Evolutionary conservation across 2,797 vertebrate genomes (phyloP).

Genomic region (Champsocephalus esox): DNA sequence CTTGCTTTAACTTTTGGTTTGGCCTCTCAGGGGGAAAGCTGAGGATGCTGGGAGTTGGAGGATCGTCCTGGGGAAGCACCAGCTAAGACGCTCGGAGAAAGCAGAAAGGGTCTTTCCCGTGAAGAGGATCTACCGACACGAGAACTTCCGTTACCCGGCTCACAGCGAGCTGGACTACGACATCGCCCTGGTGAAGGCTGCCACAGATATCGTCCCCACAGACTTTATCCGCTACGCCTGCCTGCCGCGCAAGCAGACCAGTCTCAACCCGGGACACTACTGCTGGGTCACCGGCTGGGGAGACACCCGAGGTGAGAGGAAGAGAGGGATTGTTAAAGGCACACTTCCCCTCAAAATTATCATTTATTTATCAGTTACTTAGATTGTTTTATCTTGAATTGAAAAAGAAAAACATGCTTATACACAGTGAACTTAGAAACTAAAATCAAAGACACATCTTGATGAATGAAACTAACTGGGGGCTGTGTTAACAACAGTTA

Average conservation of each 20-base stretch:
- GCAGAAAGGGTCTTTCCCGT: constrained; percentile 79
- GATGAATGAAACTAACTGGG: too few species aligned
- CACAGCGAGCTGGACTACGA: constrained; percentile 86
- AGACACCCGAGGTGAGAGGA: constrained; percentile 79
- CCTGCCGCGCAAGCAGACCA: constrained; percentile 84
- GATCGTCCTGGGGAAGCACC: constrained; percentile 87
- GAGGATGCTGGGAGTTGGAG: constrained; percentile 84
- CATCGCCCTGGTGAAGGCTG: constrained; percentile 85
- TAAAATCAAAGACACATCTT: too few species aligned
- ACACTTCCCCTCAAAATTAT: too few species aligned
- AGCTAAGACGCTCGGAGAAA: constrained; percentile 81
- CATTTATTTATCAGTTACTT: too few species aligned
- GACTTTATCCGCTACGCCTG: constrained; percentile 85
- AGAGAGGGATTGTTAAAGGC: too few species aligned
- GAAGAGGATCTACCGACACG: constrained; percentile 85
- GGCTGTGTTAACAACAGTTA: too few species aligned
- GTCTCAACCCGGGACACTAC: constrained; percentile 80
- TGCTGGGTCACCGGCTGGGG: constrained; percentile 87
- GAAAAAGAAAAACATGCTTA: too few species aligned
- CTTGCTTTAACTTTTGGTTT: neutral
- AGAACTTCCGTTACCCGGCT: constrained; percentile 82
- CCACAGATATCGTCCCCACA: constrained; percentile 78
- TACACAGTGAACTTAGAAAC: too few species aligned
- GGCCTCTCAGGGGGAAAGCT: constrained; percentile 78
- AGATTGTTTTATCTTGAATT: too few species aligned